These are phyloP conservation scores for Octodonta nipae DNA, from an alignment of 2,888 invertebrate genomes.

Conservation along the genomic window DNA sequence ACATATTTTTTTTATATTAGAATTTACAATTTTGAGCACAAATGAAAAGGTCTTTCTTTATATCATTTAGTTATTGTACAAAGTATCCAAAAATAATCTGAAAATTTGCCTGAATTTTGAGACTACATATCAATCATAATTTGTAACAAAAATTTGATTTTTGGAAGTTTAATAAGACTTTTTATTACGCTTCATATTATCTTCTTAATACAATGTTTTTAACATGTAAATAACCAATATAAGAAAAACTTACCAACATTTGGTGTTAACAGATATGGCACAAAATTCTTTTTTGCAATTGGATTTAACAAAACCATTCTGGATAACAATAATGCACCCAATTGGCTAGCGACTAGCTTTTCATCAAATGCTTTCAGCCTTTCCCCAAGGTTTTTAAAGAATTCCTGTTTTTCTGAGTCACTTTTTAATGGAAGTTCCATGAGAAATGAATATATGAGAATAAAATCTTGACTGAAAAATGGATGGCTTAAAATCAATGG, in stretches of 20 bases:
- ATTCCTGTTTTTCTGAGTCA: constrained; percentile 60
- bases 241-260: constrained; percentile 44
- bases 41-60: no score
- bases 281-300: constrained; percentile 58
- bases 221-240: background rate
- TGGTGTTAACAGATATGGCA: constrained; percentile 60
- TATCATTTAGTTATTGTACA: no score
- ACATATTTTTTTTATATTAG: no score
- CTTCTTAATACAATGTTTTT: background rate
- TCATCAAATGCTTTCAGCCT: constrained; percentile 63
- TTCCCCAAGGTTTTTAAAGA: constrained; percentile 59
- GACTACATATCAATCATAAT: background rate
- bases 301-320: constrained; percentile 73
- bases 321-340: constrained; percentile 64
- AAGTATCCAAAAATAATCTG: background rate
- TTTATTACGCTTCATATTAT: no score
- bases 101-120: background rate
- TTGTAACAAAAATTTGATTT: no score
- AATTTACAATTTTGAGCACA: no score
- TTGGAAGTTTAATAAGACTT: no score
- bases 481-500: constrained; percentile 53
- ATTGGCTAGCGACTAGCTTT: constrained; percentile 65
- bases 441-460: constrained; percentile 69
- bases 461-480: constrained; percentile 76
- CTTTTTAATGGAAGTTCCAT: constrained; percentile 68